phyloP scores from a whole-genome alignment of 2,888 invertebrate species.

The Caradrina clavipalpis region DNA sequence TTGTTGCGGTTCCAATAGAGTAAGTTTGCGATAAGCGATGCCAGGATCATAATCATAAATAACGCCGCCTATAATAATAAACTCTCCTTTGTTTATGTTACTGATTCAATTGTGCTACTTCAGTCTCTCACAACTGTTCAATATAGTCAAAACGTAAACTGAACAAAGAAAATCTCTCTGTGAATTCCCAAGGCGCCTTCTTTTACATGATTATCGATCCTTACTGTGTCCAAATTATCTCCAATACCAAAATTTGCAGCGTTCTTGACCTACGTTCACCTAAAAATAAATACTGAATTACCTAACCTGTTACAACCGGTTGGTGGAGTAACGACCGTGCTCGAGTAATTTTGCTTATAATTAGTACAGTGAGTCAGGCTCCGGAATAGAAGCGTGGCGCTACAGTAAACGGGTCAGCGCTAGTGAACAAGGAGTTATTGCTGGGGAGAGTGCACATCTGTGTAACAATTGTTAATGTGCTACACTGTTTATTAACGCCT shows the following conservation, averaged over 20 bases:
- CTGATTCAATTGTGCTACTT: neutral
- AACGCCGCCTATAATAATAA: neutral
- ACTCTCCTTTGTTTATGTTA: constrained; percentile 10
- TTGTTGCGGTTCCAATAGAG: neutral
- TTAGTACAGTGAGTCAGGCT: constrained; percentile 73
- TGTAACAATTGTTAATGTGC: constrained; percentile 37
- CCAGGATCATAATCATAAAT: constrained; percentile 8
- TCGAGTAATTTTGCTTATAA: constrained; percentile 73
- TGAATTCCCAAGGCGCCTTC: neutral
- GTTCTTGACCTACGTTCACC: constrained; percentile 80
- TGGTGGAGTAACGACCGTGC: constrained; percentile 70
- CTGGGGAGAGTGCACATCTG: constrained; percentile 55
- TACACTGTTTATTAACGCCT: constrained; percentile 22
- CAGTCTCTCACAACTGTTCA: constrained; percentile 4
- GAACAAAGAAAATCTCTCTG: neutral
- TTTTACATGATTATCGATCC: neutral
- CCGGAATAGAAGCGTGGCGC: constrained; percentile 67
- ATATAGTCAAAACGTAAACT: constrained; percentile 11
- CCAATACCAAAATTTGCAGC: constrained; percentile 47
- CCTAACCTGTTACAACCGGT: constrained; percentile 69
- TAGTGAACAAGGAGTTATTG: constrained; percentile 47
- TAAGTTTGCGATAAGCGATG: neutral
- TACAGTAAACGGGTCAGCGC: constrained; percentile 70
- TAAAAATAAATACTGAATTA: constrained; percentile 74
- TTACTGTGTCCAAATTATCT: constrained; percentile 10